Base-by-base conservation (phyloP, 2,113 vertebrate species). In the Genyomyrus donnyi region DNA sequence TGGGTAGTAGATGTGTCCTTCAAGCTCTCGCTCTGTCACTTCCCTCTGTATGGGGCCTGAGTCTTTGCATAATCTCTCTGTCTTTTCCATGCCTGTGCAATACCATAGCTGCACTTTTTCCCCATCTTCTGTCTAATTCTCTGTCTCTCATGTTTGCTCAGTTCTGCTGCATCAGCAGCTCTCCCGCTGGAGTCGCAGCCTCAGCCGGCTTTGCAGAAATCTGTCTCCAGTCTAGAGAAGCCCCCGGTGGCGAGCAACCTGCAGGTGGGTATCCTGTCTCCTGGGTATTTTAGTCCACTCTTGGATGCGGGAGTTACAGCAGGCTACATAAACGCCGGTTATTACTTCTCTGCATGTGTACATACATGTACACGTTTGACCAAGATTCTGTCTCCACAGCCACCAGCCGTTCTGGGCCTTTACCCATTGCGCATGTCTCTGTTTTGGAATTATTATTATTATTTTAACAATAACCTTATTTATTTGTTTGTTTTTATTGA, bases 201-300 rank as follows among this genome's bases (percentile, higher is more conserved):
- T 92, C 98, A 96, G 98, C 98, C 94, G 98, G 98, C 96, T 99
- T 99, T 95, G 96, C 98, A 97, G 98, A 99, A 98, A 94, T 98
- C 98, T 97, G 97, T 98, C 96, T 99, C 98, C 98, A 99, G 96
- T 98, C 97, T 98, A 95, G 98, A 99, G 98, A 99, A 98, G 91
- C 97, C 97, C 95, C 97, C 96, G 93, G 97, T 96, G 94, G 95
- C 96, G 94, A 95, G 95, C 97, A 98, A 94, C 95, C 98, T 96
- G 95, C 98, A 99, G 98, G 98, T 99, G 90, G 77, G 92, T 93
- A 42, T 45, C 13, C 85, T 10, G 21, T 85, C 50, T 56, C 49
- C 48, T 86, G 24, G n/a, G 11, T 4, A n/a, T 86, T 85, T 27
- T n/a, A 42, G 2, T 83, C 35, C 39, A 1, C 10, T 27, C 9